These are phyloP conservation scores for Coranthus polyacanthus DNA, from an alignment of 2,797 vertebrate genomes.

Conservation along the genomic window DNA sequence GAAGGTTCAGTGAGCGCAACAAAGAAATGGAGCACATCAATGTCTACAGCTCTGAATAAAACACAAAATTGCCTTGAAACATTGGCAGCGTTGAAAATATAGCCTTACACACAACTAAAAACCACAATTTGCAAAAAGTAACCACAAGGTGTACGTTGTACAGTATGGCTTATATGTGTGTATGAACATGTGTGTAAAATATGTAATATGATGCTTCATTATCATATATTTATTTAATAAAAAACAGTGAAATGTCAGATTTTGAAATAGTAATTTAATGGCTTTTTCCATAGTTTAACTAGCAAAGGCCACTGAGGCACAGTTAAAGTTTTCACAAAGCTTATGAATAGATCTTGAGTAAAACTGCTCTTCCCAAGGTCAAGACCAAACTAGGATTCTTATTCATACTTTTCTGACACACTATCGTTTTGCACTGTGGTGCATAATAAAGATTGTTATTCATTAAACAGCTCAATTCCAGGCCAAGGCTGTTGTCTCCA, in stretches of 20 bases:
- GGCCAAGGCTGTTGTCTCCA: conserved; percentile 3
- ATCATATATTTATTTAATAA: too few relatives aligned
- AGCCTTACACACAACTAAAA: background rate
- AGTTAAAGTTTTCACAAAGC: too few relatives aligned
- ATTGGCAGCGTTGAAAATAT: conserved; percentile 7
- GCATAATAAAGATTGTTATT: conserved; percentile 1
- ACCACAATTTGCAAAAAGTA: background rate
- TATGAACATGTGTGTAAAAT: too few relatives aligned
- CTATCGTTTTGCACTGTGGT: background rate
- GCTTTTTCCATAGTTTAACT: too few relatives aligned
- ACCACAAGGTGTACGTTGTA: background rate
- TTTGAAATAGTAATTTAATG: too few relatives aligned
- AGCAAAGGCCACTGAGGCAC: too few relatives aligned
- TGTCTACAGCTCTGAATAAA: conserved; percentile 28
- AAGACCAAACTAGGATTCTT: background rate
- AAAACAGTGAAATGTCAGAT: too few relatives aligned
- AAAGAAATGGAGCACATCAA: conserved; percentile 9
- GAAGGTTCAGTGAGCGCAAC: conserved; percentile 22
- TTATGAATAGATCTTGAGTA: too few relatives aligned
- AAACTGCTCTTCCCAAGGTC: background rate
- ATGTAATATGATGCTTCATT: too few relatives aligned
- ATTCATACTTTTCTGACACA: background rate
- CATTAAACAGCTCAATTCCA: conserved; percentile 27
- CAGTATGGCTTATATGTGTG: too few relatives aligned
- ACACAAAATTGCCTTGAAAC: conserved; percentile 6